Evolutionary conservation across 2,888 invertebrate species (phyloP).

Genomic region (Drosophila aldrichi): DNA sequence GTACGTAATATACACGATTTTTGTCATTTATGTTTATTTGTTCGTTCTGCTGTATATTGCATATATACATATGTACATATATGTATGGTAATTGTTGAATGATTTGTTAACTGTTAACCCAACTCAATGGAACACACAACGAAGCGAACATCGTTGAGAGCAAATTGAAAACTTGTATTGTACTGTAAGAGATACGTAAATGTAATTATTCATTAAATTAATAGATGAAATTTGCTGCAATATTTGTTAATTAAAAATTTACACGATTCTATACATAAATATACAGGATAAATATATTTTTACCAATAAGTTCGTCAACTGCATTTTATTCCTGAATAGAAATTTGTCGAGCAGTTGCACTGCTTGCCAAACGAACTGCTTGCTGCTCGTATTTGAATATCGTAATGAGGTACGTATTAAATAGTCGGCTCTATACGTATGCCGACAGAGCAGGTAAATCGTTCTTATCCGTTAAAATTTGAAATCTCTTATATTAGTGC

Average conservation of each 20-base stretch:
- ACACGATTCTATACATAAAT: conserved; percentile 53
- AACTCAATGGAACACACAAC: conserved; percentile 49
- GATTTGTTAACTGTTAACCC: conserved; percentile 59
- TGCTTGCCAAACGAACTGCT: conserved; percentile 5
- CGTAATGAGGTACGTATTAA: not conserved
- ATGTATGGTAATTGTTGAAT: conserved; percentile 39
- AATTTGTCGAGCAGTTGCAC: not conserved
- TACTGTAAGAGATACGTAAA: conserved; percentile 49
- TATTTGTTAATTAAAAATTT: conserved; percentile 76
- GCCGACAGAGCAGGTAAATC: too few relatives aligned
- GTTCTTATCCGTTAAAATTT: too few relatives aligned
- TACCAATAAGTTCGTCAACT: conserved; percentile 56
- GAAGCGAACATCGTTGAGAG: conserved; percentile 49
- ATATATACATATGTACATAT: not conserved
- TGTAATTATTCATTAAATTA: conserved; percentile 69
- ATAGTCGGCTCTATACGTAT: not conserved
- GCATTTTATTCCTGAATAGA: not conserved
- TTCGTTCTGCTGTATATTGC: conserved; percentile 42
- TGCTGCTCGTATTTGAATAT: not conserved
- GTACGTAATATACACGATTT: conserved; percentile 44
- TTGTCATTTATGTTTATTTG: conserved; percentile 14
- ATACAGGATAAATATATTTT: conserved; percentile 70
- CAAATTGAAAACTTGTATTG: conserved; percentile 50
- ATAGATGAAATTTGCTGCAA: conserved; percentile 78
- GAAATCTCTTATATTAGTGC: not conserved